phyloP scores from a whole-genome alignment of 2,113 vertebrate species.

The Protobothrops flavoviridis region DNA sequence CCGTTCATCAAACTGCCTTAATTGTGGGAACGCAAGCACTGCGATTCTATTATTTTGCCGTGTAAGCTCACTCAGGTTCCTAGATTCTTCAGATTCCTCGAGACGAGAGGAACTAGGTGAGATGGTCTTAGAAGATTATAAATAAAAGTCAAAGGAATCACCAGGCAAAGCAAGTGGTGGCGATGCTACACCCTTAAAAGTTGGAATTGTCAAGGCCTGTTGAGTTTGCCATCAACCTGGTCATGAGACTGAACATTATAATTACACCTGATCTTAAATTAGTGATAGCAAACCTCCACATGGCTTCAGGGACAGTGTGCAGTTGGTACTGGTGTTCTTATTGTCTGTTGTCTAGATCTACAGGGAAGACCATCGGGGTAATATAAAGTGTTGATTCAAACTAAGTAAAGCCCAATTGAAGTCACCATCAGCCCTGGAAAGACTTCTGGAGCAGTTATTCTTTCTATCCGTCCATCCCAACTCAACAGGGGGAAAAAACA shows the following conservation, averaged over 20 bases:
- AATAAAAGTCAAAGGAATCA: conserved; percentile 29
- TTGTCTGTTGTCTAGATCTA: conserved; percentile 68
- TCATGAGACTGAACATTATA: conserved; percentile 81
- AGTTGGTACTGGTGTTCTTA: conserved; percentile 80
- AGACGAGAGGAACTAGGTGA: background rate
- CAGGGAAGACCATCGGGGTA: too few relatives aligned
- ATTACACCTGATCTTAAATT: conserved; percentile 77
- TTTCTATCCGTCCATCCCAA: background rate
- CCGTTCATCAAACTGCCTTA: conserved; percentile 46
- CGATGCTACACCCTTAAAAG: conserved; percentile 77
- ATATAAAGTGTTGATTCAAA: too few relatives aligned
- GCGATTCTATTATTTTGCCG: conserved; percentile 8
- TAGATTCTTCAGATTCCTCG: background rate
- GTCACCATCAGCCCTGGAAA: background rate
- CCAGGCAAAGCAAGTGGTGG: conserved; percentile 29
- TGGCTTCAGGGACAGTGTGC: conserved; percentile 65
- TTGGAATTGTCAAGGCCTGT: conserved; percentile 72
- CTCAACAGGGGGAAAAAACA: background rate
- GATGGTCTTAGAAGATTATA: background rate
- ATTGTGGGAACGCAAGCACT: conserved; percentile 47
- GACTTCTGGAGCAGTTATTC: background rate
- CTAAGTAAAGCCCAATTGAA: too few relatives aligned
- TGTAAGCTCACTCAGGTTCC: background rate
- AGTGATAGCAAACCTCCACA: conserved; percentile 69
- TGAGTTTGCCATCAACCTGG: conserved; percentile 69